phyloP scores from a whole-genome alignment of 2,888 invertebrate genomes.

The Leptinotarsa tumamoca region DNA sequence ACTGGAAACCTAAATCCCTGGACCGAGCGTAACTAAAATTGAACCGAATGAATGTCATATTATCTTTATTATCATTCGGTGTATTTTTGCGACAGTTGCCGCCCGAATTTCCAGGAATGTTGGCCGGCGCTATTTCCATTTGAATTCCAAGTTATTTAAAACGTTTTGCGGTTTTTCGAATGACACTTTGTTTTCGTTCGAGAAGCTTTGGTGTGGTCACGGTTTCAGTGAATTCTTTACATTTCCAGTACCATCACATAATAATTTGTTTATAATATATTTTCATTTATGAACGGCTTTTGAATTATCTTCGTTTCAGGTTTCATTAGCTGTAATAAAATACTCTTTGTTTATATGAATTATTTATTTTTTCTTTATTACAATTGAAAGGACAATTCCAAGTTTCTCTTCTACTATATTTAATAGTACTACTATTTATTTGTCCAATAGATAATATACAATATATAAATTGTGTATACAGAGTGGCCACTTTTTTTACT shows the following conservation, averaged over 20 bases:
- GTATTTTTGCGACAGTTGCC: slow-evolving; percentile 35
- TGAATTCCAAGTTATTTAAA: slow-evolving; percentile 22
- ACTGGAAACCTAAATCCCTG: not conserved
- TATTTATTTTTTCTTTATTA: too few species aligned
- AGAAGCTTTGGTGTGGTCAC: slow-evolving; percentile 1
- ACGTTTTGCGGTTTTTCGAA: slow-evolving; percentile 14
- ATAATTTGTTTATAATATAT: not conserved
- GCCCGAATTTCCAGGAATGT: slow-evolving; percentile 29
- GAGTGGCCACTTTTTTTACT: too few species aligned
- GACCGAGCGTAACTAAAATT: not conserved
- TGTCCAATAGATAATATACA: too few species aligned
- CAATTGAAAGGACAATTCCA: too few species aligned
- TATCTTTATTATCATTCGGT: slow-evolving; percentile 19
- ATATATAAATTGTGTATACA: too few species aligned
- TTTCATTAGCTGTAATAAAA: too few species aligned
- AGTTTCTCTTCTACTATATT: too few species aligned
- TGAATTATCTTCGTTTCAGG: too few species aligned
- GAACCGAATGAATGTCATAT: slow-evolving; percentile 26
- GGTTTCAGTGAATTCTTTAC: not conserved
- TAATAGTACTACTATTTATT: too few species aligned
- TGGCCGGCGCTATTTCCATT: slow-evolving; percentile 28
- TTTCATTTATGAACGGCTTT: too few species aligned
- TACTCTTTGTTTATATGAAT: too few species aligned
- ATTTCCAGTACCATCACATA: not conserved
- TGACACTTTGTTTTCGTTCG: slow-evolving; percentile 3